These are phyloP conservation scores for Apteryx mantelli DNA, from an alignment of 2,113 vertebrate genomes.

Conservation along the genomic window DNA sequence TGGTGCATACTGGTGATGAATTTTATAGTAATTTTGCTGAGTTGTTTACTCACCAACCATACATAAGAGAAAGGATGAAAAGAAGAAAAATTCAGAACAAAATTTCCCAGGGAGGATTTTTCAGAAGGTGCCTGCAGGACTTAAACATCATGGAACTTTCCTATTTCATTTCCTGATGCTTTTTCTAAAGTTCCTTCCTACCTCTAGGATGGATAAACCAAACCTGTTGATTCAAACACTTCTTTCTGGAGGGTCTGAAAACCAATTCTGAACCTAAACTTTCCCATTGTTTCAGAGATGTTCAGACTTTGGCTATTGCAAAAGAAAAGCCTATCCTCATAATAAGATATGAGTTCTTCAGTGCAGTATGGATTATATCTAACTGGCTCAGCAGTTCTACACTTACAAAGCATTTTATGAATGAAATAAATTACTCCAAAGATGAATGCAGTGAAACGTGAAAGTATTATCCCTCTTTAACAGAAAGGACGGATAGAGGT, in stretches of 20 bases:
- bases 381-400: neutral
- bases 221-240: neutral
- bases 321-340: neutral
- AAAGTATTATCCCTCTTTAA: neutral
- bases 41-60: neutral
- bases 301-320: neutral
- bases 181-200: neutral
- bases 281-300: neutral
- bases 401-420: neutral
- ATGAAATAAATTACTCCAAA: neutral
- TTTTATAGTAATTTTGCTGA: neutral
- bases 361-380: neutral
- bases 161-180: neutral
- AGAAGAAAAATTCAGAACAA: neutral
- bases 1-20: neutral
- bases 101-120: neutral
- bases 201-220: neutral
- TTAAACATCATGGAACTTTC: neutral
- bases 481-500: neutral
- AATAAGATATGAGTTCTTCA: neutral
- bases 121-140: neutral
- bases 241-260: neutral
- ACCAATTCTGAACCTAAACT: neutral
- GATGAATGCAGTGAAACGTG: neutral
- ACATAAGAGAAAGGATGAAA: neutral